Percentiles rank a stretch among this genome's conserved stretches.
Evolutionary conservation across 2,797 vertebrate species (phyloP).

Genomic region (Merluccius polli): DNA sequence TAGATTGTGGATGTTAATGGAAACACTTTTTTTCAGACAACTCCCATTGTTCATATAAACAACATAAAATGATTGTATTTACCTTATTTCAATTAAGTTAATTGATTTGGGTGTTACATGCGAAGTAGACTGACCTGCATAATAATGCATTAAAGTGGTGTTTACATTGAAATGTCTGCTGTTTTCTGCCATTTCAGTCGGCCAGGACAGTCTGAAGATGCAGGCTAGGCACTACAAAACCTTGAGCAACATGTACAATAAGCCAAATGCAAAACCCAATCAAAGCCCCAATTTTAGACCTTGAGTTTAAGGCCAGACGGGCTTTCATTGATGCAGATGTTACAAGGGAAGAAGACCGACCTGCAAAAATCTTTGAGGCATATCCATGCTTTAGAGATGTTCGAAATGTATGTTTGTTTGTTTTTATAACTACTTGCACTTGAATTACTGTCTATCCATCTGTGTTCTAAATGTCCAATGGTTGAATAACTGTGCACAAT

Average conservation of each 20-base stretch:
- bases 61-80: too few relatives aligned
- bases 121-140: too few relatives aligned
- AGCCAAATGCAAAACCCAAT: constrained; percentile 23
- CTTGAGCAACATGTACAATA: constrained; percentile 29
- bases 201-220: constrained; percentile 32
- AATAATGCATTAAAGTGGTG: neutral
- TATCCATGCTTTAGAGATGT: constrained; percentile 26
- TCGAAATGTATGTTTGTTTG: constrained; percentile 7
- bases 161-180: constrained; percentile 10
- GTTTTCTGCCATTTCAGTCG: neutral
- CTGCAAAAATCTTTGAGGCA: constrained; percentile 29
- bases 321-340: constrained; percentile 31
- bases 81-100: too few relatives aligned
- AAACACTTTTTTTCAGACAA: too few relatives aligned
- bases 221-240: constrained; percentile 36
- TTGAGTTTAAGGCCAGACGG: constrained; percentile 35
- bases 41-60: too few relatives aligned
- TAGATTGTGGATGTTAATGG: too few relatives aligned
- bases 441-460: neutral
- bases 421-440: neutral
- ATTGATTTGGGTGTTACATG: too few relatives aligned
- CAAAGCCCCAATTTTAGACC: constrained; percentile 34
- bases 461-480: neutral
- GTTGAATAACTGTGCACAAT: neutral
- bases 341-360: constrained; percentile 31